Evolutionary conservation across 2,797 vertebrate species (phyloP).

Genomic region (Spizella passerina): DNA sequence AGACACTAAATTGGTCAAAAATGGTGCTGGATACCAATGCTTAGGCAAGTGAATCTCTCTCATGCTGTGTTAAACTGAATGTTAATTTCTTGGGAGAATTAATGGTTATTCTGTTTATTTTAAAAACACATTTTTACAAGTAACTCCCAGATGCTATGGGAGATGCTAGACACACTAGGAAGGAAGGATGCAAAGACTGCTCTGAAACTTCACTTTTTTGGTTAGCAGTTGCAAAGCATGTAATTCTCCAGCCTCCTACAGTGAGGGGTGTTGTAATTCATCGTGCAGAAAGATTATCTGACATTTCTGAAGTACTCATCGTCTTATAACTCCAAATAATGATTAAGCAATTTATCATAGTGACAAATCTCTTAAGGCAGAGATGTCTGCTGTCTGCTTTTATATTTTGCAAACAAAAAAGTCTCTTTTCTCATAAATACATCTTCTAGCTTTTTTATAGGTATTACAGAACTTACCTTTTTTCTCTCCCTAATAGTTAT

Average conservation of each 20-base stretch:
- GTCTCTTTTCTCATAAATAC: not conserved
- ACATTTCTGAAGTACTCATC: constrained; percentile 20
- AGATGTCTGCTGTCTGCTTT: constrained; percentile 5
- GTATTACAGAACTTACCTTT: not conserved
- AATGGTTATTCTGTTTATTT: not conserved
- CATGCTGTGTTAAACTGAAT: not conserved
- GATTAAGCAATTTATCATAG: constrained; percentile 34
- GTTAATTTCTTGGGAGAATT: not conserved
- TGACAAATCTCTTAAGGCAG: constrained; percentile 17
- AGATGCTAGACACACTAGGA: not conserved
- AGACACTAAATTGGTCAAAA: not conserved
- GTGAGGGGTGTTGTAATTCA: not conserved
- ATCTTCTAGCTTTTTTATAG: not conserved
- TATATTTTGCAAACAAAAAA: not conserved
- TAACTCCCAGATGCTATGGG: not conserved
- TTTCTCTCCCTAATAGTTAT: not conserved
- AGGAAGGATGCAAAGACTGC: not conserved
- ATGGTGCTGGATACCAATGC: not conserved
- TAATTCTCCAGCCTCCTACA: not conserved
- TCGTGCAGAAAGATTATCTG: constrained; percentile 29
- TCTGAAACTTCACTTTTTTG: not conserved
- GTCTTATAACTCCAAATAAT: not conserved
- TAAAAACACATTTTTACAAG: not conserved
- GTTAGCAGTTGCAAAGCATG: not conserved
- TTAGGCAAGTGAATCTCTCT: not conserved